These are phyloP conservation scores for Muscina levida DNA, from an alignment of 2,888 invertebrate genomes.

Conservation along the genomic window DNA sequence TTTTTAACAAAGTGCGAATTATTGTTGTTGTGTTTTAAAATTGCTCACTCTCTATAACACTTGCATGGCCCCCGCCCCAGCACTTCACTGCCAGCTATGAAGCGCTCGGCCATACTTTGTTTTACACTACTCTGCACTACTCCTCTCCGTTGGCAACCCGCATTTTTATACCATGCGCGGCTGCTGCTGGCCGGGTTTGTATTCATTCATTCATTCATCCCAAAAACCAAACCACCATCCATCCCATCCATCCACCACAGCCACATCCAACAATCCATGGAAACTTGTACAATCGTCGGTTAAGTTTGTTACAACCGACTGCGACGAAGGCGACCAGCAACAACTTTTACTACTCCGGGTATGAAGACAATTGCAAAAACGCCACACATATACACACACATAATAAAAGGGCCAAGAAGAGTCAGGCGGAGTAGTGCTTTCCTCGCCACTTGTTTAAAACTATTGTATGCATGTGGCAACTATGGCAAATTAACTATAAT, in stretches of 20 bases:
- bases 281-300: too few species aligned
- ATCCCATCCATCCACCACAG: constrained; percentile 59
- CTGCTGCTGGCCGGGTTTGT: too few species aligned
- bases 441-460: too few species aligned
- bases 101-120: neutral
- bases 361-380: constrained; percentile 6
- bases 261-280: constrained; percentile 41
- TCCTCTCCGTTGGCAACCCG: too few species aligned
- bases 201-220: constrained; percentile 23
- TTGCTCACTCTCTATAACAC: constrained; percentile 53
- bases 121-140: too few species aligned
- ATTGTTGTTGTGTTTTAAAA: constrained; percentile 59
- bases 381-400: too few species aligned
- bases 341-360: too few species aligned
- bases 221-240: neutral
- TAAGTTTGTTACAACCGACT: neutral
- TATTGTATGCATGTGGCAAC: too few species aligned
- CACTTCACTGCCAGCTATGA: constrained; percentile 33
- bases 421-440: too few species aligned
- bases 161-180: too few species aligned
- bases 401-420: too few species aligned
- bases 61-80: constrained; percentile 31
- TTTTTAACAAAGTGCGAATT: constrained; percentile 68
- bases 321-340: constrained; percentile 5
- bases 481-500: too few species aligned